Conservation (phyloP, 1,140 invertebrate species). For the Diachasmimorpha longicaudata region DNA sequence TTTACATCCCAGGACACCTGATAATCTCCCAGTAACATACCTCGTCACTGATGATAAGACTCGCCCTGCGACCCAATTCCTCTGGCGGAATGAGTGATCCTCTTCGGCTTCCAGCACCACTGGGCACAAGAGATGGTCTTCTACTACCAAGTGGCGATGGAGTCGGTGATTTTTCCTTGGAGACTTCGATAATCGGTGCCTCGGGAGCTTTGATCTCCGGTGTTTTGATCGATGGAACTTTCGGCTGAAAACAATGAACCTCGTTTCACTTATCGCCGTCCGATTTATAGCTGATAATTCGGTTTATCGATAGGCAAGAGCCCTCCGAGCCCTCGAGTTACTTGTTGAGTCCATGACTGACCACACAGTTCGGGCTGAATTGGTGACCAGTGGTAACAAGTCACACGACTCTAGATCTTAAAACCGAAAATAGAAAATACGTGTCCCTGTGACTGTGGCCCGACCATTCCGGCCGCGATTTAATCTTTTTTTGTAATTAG, state of each 20-base stretch:
- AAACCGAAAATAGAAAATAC: slow-evolving; percentile 57
- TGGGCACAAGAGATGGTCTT: slow-evolving; percentile 79
- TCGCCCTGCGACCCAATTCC: slow-evolving; percentile 82
- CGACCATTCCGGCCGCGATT: slow-evolving; percentile 3
- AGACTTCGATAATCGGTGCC: slow-evolving; percentile 85
- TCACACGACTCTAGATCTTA: slow-evolving; percentile 9
- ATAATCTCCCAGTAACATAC: slow-evolving; percentile 64
- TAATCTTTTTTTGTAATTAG: slow-evolving; percentile 11
- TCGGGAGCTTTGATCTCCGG: slow-evolving; percentile 80
- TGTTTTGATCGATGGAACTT: slow-evolving; percentile 26
- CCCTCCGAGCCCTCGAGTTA: slow-evolving; percentile 26
- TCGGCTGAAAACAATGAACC: neutral
- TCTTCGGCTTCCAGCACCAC: slow-evolving; percentile 73
- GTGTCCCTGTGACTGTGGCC: slow-evolving; percentile 44
- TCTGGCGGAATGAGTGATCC: slow-evolving; percentile 86
- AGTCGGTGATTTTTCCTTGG: slow-evolving; percentile 77
- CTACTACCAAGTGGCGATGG: slow-evolving; percentile 73
- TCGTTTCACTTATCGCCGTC: neutral
- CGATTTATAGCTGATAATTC: neutral
- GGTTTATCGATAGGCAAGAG: slow-evolving; percentile 10
- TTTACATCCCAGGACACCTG: neutral
- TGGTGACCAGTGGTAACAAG: slow-evolving; percentile 9
- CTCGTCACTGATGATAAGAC: slow-evolving; percentile 92
- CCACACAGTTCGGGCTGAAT: slow-evolving; percentile 13
- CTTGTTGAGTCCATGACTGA: slow-evolving; percentile 33